Evolutionary conservation across 2,888 invertebrate genomes (phyloP), one percentile per base, ranked within the genome.

Genomic region (Aphodius granarius): DNA sequence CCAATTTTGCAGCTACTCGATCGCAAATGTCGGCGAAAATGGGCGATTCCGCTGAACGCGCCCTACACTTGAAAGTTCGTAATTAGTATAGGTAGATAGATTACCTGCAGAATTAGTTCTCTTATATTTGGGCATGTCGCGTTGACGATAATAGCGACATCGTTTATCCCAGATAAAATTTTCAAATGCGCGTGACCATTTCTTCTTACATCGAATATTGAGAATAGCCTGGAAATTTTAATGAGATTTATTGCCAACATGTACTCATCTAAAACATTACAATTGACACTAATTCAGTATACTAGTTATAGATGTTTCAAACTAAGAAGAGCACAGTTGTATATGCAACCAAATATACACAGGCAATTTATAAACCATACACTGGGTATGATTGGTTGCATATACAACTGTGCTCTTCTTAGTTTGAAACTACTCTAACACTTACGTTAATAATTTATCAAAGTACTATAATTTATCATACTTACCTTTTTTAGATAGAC

Each of bases 401-500:
- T n/a, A n/a, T n/a, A n/a, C n/a, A n/a, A n/a, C n/a, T n/a, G n/a
- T n/a, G n/a, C n/a, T n/a, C n/a, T n/a, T n/a, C n/a, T n/a, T n/a
- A n/a, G n/a, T n/a, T n/a, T n/a, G n/a, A n/a, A n/a, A n/a, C n/a
- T n/a, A n/a, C n/a, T n/a, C n/a, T 43, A 43, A 6, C 43, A 43
- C 43, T 43, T 13, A 63, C 4, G 2, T 63, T 1, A 63, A 16
- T n/a, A 68, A 1, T 15, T 68, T 6, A 4, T 68, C 16, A 68
- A n/a, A n/a, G n/a, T n/a, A n/a, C n/a, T 9, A 19, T 13, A 20
- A n/a, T 68, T 20, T n/a, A 68, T 20, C n/a, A 9, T 66, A 17
- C 6, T 71, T 66, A 76, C 76, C 74, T 70, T 17, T 62, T 73
- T 73, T 75, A 66, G 17, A 20, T 22, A 71, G 68, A 73, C 77